Evolutionary conservation across 2,797 vertebrate species (phyloP), one percentile per base, ranked within the genome.

Genomic region (Paguma larvata): DNA sequence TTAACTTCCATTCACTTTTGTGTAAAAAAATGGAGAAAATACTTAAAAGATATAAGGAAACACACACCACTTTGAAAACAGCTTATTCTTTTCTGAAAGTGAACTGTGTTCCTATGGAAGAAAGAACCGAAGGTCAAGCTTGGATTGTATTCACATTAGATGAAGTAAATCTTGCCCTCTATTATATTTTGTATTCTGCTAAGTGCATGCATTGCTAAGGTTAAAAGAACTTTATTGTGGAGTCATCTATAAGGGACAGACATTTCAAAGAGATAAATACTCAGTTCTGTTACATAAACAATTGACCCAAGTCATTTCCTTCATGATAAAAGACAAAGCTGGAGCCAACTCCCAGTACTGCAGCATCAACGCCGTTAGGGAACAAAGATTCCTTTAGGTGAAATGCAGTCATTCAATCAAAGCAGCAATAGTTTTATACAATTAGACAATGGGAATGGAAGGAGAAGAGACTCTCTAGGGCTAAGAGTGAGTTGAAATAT

Each of bases 1-100:
- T 93, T 94, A 89, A 91, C 77, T 97, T 96, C 56, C 48, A 85
- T 91, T 96, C 72, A 62, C 38, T 94, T 95, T 95, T 96, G 59
- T 78, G 87, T 75, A 63, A 97, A 88, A 93, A 56, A 94, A 89
- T 78, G 0, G 53, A 97, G 41, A 80, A 97, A 97, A 85, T 12
- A 46, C 77, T 93, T n/a, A 78, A 78, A 90, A 53, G 14, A 85
- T 82, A 83, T 51, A 85, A 79, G 48, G 9, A 72, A 32, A n/a
- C 68, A 83, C 68, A 59, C 12, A 13, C 6, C 27, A 14, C 62
- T n/a, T 18, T 77, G 63, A 53, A 92, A 80, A 89, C 1, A 34
- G 51, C 34, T 53, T 94, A 85, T 79, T 96, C 91, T 96, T 88
- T 85, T 93, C 83, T 88, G 44, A 97, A 95, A 73, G 19, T 79